Evolutionary conservation across 2,888 invertebrate species (phyloP), one percentile per base, ranked within the genome.

Genomic region (Eustalomyia histrio): DNA sequence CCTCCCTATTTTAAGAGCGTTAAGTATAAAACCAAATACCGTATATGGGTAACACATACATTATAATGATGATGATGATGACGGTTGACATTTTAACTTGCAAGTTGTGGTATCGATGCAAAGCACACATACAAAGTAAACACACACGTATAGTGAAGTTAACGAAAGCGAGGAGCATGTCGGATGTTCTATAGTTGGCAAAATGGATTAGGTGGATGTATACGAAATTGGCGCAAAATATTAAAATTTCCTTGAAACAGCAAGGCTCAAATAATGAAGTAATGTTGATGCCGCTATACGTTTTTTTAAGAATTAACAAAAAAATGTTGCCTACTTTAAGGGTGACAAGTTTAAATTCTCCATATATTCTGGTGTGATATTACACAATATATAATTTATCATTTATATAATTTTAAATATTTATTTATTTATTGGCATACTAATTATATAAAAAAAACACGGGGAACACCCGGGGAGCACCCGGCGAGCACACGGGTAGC

Each of bases 51-150:
- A 14, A 12, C 39, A 12, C 39, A 12, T 39, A 39, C 39, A 14
- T 43, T 16, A 33, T 29, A 29, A 29, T 29, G 29, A 29, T 29
- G 29, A 29, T 29, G 21, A 21, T 21, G 21, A 21, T 24, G 57
- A 33, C 33, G 60, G 43, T 64, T 76, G 69, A 64, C 76, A 64
- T 63, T 76, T 71, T 47, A 69, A 47, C 58, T 69, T 8, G 53
- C 8, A n/a, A 35, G 58, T 43, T 35, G 24, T 18, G 21, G 33
- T 4, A 52, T 8, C 33, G 35, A 8, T 24, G 39, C 6, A 53
- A 35, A 1, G 24, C 16, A 17, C 33, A 12, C 35, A 39, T n/a
- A 8, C 39, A n/a, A 47, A n/a, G 6, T 5, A 47, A 47, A 14
- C 12, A 47, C 6, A 47, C 6, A 47, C 2, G 43, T 3, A 6